Evolutionary conservation across 2,113 vertebrate genomes (phyloP).

Genomic region (Echinops telfairi): DNA sequence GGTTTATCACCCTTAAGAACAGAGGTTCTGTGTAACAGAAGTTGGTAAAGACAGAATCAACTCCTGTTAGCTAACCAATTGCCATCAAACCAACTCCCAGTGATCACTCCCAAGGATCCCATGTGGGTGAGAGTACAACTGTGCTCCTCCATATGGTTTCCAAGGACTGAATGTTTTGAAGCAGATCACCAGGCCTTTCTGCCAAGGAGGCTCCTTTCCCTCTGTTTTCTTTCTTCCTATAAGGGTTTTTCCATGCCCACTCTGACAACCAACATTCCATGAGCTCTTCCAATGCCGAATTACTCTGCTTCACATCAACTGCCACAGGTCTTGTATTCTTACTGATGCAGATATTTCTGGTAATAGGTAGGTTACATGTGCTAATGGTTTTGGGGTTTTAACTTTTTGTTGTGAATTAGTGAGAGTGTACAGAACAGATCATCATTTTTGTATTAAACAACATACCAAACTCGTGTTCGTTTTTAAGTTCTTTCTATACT

Average conservation of each 20-base stretch:
- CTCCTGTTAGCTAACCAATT: background rate
- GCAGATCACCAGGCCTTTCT: background rate
- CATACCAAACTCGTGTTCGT: too few species aligned
- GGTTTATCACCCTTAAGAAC: background rate
- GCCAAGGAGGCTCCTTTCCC: background rate
- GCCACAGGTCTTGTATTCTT: background rate
- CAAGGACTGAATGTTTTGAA: background rate
- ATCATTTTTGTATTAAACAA: too few species aligned
- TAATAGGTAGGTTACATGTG: background rate
- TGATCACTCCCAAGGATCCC: background rate
- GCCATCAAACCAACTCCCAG: background rate
- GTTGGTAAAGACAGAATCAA: background rate
- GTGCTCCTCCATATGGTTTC: background rate
- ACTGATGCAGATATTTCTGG: background rate
- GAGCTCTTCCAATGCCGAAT: constrained; percentile 36
- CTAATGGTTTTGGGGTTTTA: background rate
- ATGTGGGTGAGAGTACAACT: background rate
- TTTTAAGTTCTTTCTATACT: background rate
- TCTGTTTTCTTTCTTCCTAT: constrained; percentile 8
- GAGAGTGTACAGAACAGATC: too few species aligned
- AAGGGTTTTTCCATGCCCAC: background rate
- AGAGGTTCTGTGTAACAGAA: background rate
- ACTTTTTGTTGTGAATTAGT: too few species aligned
- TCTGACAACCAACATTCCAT: constrained; percentile 36
- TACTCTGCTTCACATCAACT: constrained; percentile 4